phyloP scores from a whole-genome alignment of 1,140 invertebrate species.

The Panonychus citri region DNA sequence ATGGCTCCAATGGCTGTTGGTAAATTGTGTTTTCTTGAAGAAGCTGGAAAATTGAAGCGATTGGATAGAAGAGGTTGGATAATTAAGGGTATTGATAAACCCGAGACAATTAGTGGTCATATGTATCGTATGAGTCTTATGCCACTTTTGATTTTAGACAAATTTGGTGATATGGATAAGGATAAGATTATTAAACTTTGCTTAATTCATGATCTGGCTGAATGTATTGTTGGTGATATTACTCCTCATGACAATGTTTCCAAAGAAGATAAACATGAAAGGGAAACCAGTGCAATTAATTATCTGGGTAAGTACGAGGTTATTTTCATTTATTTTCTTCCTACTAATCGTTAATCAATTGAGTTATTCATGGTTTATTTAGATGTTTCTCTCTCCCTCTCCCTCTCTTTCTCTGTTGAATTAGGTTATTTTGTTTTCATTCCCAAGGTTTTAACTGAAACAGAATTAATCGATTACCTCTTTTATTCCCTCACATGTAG shows the following conservation, averaged over 20 bases:
- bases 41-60: constrained; percentile 22
- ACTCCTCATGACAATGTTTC: constrained; percentile 73
- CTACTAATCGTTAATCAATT: too few relatives aligned
- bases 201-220: constrained; percentile 82
- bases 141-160: constrained; percentile 51
- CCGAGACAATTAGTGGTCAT: constrained; percentile 71
- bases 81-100: constrained; percentile 43
- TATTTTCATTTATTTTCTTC: too few relatives aligned
- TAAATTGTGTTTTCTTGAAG: constrained; percentile 1
- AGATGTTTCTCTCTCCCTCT: too few relatives aligned
- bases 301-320: constrained; percentile 3
- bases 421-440: too few relatives aligned
- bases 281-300: constrained; percentile 31
- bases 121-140: constrained; percentile 94
- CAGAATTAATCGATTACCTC: too few relatives aligned
- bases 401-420: too few relatives aligned
- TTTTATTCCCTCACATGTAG: too few relatives aligned
- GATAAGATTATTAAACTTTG: constrained; percentile 38
- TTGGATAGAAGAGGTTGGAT: constrained; percentile 80
- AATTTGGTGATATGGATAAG: neutral
- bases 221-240: constrained; percentile 86
- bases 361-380: too few relatives aligned
- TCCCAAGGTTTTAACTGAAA: too few relatives aligned
- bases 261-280: constrained; percentile 45
- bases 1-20: too few relatives aligned